These are phyloP conservation scores for Dryobotodes eremita DNA, from an alignment of 2,888 invertebrate species.

Conservation along the genomic window DNA sequence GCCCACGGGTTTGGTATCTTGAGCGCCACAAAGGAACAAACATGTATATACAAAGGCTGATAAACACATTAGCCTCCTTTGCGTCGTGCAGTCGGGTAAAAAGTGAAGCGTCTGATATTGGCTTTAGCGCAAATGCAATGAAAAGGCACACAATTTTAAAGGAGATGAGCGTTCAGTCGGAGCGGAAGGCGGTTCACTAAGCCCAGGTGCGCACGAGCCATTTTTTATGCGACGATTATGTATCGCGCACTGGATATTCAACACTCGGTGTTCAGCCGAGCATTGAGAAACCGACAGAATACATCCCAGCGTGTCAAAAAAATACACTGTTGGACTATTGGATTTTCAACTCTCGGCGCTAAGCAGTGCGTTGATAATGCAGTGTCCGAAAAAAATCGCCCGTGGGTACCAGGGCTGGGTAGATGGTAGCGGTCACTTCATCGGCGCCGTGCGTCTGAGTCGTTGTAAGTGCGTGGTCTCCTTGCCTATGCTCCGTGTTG, in stretches of 20 bases:
- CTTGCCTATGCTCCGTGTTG: slow-evolving; percentile 73
- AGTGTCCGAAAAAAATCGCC: slow-evolving; percentile 2
- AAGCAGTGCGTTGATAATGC: neutral
- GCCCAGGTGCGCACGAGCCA: neutral
- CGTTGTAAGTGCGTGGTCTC: slow-evolving; percentile 80
- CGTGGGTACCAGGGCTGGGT: neutral
- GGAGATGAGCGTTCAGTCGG: neutral
- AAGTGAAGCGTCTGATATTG: neutral
- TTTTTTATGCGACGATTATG: neutral
- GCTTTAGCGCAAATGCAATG: neutral
- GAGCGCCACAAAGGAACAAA: too few relatives aligned
- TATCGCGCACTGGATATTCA: neutral
- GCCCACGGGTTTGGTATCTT: too few relatives aligned
- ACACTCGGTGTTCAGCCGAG: neutral
- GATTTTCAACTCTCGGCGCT: neutral
- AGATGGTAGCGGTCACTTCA: slow-evolving; percentile 76
- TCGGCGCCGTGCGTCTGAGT: slow-evolving; percentile 81
- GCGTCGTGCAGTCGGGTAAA: too few relatives aligned
- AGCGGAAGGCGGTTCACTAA: neutral
- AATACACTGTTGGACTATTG: neutral
- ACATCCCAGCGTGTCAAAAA: neutral
- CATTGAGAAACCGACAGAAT: neutral
- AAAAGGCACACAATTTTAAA: slow-evolving; percentile 9
- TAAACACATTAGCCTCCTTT: too few relatives aligned
- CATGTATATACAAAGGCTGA: too few relatives aligned